A percentile compares a stretch with the other conserved stretches of the same genome.
These are phyloP conservation scores for Meloidogyne chitwoodi DNA, from an alignment of 1,140 invertebrate species.

Conservation along the genomic window DNA sequence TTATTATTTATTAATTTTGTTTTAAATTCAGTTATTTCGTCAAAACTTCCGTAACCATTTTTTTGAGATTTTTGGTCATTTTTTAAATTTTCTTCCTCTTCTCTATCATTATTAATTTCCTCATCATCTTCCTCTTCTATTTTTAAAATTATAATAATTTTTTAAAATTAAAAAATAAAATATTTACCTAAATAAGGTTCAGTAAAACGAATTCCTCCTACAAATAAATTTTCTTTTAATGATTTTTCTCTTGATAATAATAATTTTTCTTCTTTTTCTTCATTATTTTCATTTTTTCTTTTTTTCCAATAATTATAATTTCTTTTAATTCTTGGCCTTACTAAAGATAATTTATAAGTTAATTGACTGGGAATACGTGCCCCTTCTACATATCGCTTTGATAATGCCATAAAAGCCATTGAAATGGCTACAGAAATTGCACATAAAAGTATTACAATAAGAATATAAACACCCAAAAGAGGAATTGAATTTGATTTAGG, in stretches of 20 bases:
- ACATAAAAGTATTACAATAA: constrained; percentile 51
- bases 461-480: constrained; percentile 52
- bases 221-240: neutral
- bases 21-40: neutral
- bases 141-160: no score
- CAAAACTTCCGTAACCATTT: neutral
- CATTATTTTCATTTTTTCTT: neutral
- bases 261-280: neutral
- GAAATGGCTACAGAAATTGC: constrained; percentile 51
- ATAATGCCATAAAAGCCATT: constrained; percentile 47
- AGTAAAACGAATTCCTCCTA: neutral
- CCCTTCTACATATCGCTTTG: constrained; percentile 44
- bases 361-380: constrained; percentile 43
- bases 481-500: constrained; percentile 58
- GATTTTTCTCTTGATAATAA: neutral
- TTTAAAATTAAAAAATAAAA: no score
- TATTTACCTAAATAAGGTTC: neutral
- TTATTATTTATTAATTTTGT: neutral
- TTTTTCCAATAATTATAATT: neutral
- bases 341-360: constrained; percentile 35
- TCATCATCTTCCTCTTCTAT: no score
- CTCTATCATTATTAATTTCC: no score
- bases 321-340: constrained; percentile 8
- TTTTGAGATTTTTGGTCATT: neutral
- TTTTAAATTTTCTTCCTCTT: neutral